Evolutionary conservation across 2,797 vertebrate species (phyloP), one percentile per base, ranked within the genome.

Genomic region (Avahi laniger): DNA sequence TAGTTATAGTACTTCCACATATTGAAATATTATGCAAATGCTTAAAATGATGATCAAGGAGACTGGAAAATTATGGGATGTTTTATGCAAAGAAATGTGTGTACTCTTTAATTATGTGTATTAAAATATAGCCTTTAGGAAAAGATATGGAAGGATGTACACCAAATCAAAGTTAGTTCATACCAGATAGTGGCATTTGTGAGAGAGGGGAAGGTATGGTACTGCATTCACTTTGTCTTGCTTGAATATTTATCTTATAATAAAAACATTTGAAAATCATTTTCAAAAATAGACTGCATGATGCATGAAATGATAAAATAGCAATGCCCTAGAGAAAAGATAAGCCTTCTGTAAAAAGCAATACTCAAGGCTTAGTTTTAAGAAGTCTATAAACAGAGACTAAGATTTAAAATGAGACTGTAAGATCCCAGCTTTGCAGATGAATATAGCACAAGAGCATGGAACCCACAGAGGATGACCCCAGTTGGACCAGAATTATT

Each of bases 171-270:
- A 82, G 69, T 67, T 90, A 41, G 54, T 92, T 89, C 50, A 61
- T 54, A 35, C 10, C 80, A 90, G 24, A 13, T 38, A 83, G n/a
- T 20, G 26, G 15, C 18, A 30, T 89, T 92, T 89, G 33, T 83
- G 22, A 88, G 14, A 7, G 20, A 91, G 14, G 13, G 7, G 12
- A 65, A 67, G 46, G 24, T 18, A 79, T 59, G 78, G 41, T 24
- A 59, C 11, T 57, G 0, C 28, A 46, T 80, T 94, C 38, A 46
- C 38, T 96, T 75, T 76, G 61, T 96, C 78, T 81, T 4, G 1
- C 41, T 88, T 92, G 75, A 94, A 52, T 95, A 92, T 95, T 86
- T 96, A 85, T 93, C 63, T 88, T 85, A 84, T 75, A 87, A 73
- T 88, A 95, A 92, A 95, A 84, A 57, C 46, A 75, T 73, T 88